Evolutionary conservation across 1,140 invertebrate genomes (phyloP), one percentile per base, ranked within the genome.

Genomic region (Caenorhabditis latens): DNA sequence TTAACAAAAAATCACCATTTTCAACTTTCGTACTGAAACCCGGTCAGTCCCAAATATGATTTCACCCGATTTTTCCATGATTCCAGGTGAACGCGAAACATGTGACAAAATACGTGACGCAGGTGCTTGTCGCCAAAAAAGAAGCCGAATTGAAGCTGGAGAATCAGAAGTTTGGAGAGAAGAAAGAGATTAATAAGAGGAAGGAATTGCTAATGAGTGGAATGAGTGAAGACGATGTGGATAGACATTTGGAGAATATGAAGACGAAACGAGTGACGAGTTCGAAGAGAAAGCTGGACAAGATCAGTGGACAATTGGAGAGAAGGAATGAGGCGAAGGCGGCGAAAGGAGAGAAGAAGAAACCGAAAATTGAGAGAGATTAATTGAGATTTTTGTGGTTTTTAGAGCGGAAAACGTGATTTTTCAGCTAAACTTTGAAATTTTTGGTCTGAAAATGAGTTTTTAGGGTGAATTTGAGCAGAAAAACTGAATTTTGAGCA

Each of bases 91-190:
- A 67, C 61, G 75, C 89, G 24, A 87, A 89, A 16, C 95, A 96
- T 93, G 95, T 97, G 1, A 94, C 95, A 32, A 95, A 95, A 88
- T 97, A 98, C 89, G 95, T 97, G 86, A 96, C 96, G 8, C 96
- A 98, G 93, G 96, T 99, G 19, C 95, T 96, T 87, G 96, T 98
- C 0, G 95, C 96, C 0, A 95, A 96, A 90, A 94, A 97, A 75
- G 96, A 98, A 93, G 96, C 97, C 9, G 96, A 97, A 93, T 96
- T 98, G 75, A 95, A 95, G 91, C 93, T 99, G 40, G 97, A 98
- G 91, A 96, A 97, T 92, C 95, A 95, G 88, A 96, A 98, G 91
- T 97, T 97, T 93, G 96, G 96, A 91, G 96, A 98, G 92, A 95
- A 95, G 86, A 96, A 95, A 90, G 94, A 95, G 89, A 96, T 96